Evolutionary conservation across 2,888 invertebrate genomes (phyloP).

Genomic region (Cacoxenus indagator): DNA sequence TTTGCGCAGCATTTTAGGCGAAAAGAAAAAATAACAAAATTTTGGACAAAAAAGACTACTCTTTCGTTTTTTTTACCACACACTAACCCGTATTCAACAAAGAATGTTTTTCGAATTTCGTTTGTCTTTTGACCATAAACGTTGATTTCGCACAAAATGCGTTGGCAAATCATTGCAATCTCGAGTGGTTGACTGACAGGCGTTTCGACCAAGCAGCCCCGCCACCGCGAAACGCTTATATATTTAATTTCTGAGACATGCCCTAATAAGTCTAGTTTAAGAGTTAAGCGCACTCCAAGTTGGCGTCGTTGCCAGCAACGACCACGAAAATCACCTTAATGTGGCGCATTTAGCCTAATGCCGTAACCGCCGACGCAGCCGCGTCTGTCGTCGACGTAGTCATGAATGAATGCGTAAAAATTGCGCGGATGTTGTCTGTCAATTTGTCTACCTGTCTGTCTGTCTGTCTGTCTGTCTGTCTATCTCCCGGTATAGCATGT

Average conservation of each 20-base stretch:
- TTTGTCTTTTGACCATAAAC: constrained; percentile 44
- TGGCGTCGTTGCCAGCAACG: constrained; percentile 36
- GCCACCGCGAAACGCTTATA: constrained; percentile 15
- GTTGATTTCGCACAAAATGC: neutral
- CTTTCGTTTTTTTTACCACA: neutral
- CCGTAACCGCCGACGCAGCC: too few species aligned
- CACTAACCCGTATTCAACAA: neutral
- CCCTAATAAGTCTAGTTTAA: neutral
- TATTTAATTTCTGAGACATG: constrained; percentile 3
- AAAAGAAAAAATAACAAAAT: neutral
- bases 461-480: constrained; percentile 12
- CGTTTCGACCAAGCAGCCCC: constrained; percentile 45
- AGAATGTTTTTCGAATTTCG: too few species aligned
- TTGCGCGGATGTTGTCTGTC: constrained; percentile 1
- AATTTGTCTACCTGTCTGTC: neutral
- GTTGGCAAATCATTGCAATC: constrained; percentile 49
- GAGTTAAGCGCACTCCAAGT: neutral
- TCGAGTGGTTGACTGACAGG: neutral
- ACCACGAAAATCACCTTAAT: constrained; percentile 8
- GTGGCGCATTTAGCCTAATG: constrained; percentile 3
- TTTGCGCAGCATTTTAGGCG: neutral
- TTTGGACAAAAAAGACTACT: constrained; percentile 2
- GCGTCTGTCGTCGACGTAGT: constrained; percentile 30
- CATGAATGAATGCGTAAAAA: constrained; percentile 36
- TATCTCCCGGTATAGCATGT: constrained; percentile 1